Evolutionary conservation across 2,888 invertebrate species (phyloP), one percentile per base, ranked within the genome.

Genomic region (Melanargia galathea): DNA sequence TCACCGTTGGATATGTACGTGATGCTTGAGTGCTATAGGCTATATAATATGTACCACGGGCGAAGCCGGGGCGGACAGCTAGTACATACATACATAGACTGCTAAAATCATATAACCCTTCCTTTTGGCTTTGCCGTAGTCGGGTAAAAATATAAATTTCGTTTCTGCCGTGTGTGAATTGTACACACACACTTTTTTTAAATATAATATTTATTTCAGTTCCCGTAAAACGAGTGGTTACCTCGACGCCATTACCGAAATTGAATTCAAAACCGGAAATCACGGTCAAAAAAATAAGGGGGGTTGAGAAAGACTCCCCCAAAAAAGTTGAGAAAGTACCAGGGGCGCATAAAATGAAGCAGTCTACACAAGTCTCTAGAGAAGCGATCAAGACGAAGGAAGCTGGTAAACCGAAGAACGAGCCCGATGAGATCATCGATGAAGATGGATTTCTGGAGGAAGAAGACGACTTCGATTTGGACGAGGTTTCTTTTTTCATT

Each of bases 401-500:
- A n/a, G 18, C 26, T 11, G 11, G 11, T 8, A 62, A 54, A 33
- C 16, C 20, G 0, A 57, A 0, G 18, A 18, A 33, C n/a, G 75
- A 74, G 35, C 66, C 60, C 0, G 71, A 80, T 0, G 85, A 84
- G 48, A 75, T 78, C 0, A 80, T 82, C 0, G 72, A 81, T 24
- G 81, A 78, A 0, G 82, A 81, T 18, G 84, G 85, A 30, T 84
- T 81, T 57, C 57, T 83, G n/a, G 85, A 86, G 2, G 35, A 35
- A 18, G 79, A 81, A 4, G 70, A 82, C 2, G 76, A 80, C 1
- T 77, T 79, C 8, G 80, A 82, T 13, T 51, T 84, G 33, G 78
- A 82, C 22, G 83, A 86, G 56, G 84, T 84, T 54, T 76, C 73
- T 61, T 26, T 35, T 10, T 2, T 8, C 33, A 33, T 7, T 1